Evolutionary conservation across 2,113 vertebrate genomes (phyloP).

Genomic region (Silurus asotus): DNA sequence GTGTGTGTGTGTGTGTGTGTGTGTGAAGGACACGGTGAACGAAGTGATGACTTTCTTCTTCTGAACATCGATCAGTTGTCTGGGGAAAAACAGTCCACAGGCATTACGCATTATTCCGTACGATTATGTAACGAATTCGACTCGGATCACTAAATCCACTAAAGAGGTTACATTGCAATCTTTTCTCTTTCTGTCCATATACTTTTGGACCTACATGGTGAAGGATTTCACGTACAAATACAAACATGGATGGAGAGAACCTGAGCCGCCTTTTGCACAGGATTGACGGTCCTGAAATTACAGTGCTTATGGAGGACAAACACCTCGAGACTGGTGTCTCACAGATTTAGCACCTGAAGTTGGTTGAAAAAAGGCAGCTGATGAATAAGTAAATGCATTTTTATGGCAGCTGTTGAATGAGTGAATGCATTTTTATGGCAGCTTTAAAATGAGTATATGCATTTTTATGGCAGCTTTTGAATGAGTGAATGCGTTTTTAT

Average conservation of each 20-base stretch:
- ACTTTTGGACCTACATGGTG: not conserved
- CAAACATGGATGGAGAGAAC: not conserved
- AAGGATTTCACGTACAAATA: not conserved
- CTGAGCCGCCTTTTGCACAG: slow-evolving; percentile 24
- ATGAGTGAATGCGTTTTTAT: not conserved
- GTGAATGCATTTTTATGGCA: not conserved
- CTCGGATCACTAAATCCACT: not conserved
- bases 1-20: not conserved
- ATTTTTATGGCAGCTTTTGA: not conserved
- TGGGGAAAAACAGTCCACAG: not conserved
- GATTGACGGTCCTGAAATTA: slow-evolving; percentile 11
- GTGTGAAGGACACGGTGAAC: slow-evolving; percentile 32
- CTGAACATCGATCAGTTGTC: not conserved
- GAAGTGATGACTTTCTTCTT: not conserved
- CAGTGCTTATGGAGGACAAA: slow-evolving; percentile 10
- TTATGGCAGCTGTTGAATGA: too few species aligned
- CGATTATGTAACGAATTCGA: not conserved
- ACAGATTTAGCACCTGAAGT: not conserved
- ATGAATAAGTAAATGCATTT: not conserved
- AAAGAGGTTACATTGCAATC: not conserved
- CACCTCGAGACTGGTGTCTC: not conserved
- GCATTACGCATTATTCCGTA: not conserved
- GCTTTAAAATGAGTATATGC: too few species aligned
- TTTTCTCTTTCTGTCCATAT: not conserved
- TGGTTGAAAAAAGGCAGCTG: slow-evolving; percentile 12